Evolutionary conservation across 2,888 invertebrate genomes (phyloP).

Genomic region (Leptothorax acervorum): DNA sequence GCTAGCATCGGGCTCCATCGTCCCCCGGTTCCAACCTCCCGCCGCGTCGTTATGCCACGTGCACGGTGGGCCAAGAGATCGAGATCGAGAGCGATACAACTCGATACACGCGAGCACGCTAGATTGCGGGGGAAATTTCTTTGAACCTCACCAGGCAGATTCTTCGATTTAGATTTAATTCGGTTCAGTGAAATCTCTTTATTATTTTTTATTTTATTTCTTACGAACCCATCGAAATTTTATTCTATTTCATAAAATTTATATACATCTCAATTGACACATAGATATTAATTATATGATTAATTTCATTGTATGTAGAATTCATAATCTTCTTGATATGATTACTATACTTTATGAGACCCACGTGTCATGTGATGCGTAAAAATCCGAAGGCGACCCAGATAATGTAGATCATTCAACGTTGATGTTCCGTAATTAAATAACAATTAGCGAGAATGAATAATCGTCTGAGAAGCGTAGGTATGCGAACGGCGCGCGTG

Average conservation of each 20-base stretch:
- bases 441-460: constrained; percentile 54
- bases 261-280: background rate
- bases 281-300: constrained; percentile 2
- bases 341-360: background rate
- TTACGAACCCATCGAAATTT: background rate
- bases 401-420: constrained; percentile 43
- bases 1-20: constrained; percentile 13
- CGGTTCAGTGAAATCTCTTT: background rate
- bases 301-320: background rate
- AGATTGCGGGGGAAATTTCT: background rate
- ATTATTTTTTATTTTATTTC: background rate
- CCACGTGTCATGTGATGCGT: background rate
- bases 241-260: background rate
- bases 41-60: constrained; percentile 60
- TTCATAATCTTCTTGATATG: background rate
- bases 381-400: constrained; percentile 3
- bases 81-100: constrained; percentile 27
- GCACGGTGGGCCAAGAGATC: constrained; percentile 29
- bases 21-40: constrained; percentile 51
- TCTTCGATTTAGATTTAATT: constrained; percentile 6
- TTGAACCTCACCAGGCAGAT: background rate
- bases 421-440: constrained; percentile 49
- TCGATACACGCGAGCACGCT: constrained; percentile 12
- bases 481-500: constrained; percentile 27
- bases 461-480: constrained; percentile 29